Evolutionary conservation across 2,888 invertebrate genomes (phyloP).

Genomic region (Noctua pronuba): DNA sequence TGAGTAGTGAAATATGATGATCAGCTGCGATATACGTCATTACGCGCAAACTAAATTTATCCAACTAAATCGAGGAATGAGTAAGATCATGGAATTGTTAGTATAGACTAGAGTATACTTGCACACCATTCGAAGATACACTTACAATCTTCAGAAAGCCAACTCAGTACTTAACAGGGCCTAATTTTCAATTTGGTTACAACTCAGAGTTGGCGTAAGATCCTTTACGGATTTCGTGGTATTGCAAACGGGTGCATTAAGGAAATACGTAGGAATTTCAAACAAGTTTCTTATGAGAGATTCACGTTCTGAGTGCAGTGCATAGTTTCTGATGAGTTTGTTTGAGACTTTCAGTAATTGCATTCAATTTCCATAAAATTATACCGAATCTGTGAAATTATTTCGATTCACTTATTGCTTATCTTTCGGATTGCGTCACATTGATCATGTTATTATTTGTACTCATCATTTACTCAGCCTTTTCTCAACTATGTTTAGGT

Average conservation of each 20-base stretch:
- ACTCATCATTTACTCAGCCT: too few relatives aligned
- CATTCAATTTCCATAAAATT: constrained; percentile 37
- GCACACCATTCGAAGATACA: constrained; percentile 29
- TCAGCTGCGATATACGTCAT: constrained; percentile 62
- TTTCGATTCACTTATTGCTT: constrained; percentile 23
- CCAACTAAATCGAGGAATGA: constrained; percentile 59
- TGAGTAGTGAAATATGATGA: constrained; percentile 51
- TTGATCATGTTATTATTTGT: constrained; percentile 24
- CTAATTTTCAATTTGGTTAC: constrained; percentile 67
- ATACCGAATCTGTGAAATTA: constrained; percentile 24
- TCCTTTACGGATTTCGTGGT: constrained; percentile 64
- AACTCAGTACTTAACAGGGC: constrained; percentile 61
- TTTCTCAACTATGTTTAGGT: too few relatives aligned
- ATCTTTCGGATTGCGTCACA: constrained; percentile 5
- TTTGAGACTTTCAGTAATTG: constrained; percentile 35
- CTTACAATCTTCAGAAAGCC: constrained; percentile 48
- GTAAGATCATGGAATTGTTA: constrained; percentile 59
- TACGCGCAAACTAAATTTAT: constrained; percentile 60
- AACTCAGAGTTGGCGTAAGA: constrained; percentile 59
- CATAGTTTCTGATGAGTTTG: constrained; percentile 39
- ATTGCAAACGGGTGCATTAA: constrained; percentile 64
- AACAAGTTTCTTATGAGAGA: constrained; percentile 53
- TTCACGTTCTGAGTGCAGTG: constrained; percentile 32
- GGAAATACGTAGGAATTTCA: constrained; percentile 59
- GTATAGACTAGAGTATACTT: constrained; percentile 31